These are phyloP conservation scores for Sepioteuthis lessoniana DNA, from an alignment of 2,888 invertebrate genomes.

Conservation along the genomic window DNA sequence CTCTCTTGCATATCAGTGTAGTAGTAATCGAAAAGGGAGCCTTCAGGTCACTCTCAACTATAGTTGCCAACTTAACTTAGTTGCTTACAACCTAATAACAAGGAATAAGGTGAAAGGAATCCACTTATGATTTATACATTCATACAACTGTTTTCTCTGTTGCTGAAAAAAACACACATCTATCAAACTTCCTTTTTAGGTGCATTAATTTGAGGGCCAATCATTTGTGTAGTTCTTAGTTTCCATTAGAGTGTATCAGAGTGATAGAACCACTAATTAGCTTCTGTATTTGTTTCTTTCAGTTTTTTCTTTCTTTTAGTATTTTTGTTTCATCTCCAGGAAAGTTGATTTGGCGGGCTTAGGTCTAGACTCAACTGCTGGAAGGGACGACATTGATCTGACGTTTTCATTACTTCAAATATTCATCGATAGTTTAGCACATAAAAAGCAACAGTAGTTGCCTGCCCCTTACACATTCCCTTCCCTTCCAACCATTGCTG, in stretches of 20 bases:
- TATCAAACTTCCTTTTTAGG: background rate
- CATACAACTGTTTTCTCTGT: background rate
- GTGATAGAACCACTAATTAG: background rate
- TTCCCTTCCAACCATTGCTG: background rate
- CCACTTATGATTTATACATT: background rate
- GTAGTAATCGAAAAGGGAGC: too few species aligned
- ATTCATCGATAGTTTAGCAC: slow-evolving; percentile 33
- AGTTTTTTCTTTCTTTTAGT: background rate
- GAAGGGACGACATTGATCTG: slow-evolving; percentile 33
- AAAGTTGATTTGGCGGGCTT: background rate
- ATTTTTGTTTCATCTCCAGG: background rate
- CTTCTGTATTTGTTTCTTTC: background rate
- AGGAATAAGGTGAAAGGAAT: too few species aligned
- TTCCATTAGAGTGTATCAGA: background rate
- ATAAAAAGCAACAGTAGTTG: slow-evolving; percentile 20
- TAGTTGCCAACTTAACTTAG: too few species aligned
- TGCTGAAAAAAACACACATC: background rate
- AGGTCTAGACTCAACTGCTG: slow-evolving; percentile 23
- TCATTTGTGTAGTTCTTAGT: background rate
- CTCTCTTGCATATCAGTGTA: too few species aligned
- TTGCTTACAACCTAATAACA: too few species aligned
- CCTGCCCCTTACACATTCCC: slow-evolving; percentile 11
- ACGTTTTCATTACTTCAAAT: slow-evolving; percentile 33
- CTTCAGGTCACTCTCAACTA: too few species aligned
- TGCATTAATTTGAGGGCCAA: background rate